Conservation (phyloP, 2,113 vertebrate species). For the Scartelaos histophorus region DNA sequence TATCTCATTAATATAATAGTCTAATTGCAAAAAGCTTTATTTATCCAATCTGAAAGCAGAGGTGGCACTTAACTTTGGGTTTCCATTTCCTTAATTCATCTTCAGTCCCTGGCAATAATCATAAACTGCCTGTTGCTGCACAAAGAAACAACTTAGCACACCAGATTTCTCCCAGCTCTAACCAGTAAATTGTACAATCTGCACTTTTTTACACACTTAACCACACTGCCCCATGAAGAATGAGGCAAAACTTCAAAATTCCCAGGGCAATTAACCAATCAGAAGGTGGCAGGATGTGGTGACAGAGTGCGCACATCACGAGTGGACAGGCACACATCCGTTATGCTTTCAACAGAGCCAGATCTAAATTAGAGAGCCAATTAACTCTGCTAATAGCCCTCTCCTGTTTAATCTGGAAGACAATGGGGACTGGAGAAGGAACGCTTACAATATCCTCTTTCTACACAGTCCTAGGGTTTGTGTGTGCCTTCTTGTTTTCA, state of each 20-base stretch:
- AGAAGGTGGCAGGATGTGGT: conserved; percentile 85
- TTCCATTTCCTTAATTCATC: no score
- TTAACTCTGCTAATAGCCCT: conserved; percentile 99
- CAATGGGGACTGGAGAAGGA: conserved; percentile 96
- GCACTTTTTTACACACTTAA: conserved; percentile 40
- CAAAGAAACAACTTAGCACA: no score
- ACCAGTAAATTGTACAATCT: conserved; percentile 20
- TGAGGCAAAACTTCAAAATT: conserved; percentile 73
- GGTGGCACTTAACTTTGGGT: no score
- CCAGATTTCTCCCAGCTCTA: not conserved
- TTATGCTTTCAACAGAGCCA: conserved; percentile 96
- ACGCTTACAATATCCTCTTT: conserved; percentile 97
- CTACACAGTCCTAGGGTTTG: conserved; percentile 90
- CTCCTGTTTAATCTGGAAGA: conserved; percentile 99
- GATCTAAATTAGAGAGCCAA: conserved; percentile 99
- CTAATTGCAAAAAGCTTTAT: no score
- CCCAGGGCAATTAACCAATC: conserved; percentile 80
- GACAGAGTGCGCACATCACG: conserved; percentile 94
- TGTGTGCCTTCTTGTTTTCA: conserved; percentile 90
- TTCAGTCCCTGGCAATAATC: not conserved
- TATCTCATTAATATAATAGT: no score
- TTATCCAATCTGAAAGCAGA: no score
- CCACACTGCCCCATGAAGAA: conserved; percentile 64
- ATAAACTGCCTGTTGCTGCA: not conserved
- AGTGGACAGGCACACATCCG: conserved; percentile 88